phyloP scores from a whole-genome alignment of 2,888 invertebrate species.

The Sarcophaga rosellei region DNA sequence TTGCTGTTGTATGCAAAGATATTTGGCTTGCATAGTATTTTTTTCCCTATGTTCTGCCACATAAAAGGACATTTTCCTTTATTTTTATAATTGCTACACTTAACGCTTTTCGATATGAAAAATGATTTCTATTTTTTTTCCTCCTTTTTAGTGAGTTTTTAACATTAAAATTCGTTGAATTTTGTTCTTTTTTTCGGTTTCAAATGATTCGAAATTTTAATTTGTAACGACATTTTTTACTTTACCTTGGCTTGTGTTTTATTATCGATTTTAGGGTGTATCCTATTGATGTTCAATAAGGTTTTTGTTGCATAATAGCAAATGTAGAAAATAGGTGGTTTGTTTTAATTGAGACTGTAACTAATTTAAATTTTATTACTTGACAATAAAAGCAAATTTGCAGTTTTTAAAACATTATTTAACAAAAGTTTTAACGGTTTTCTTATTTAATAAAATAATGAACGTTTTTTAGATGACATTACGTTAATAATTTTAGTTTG shows the following conservation, averaged over 20 bases:
- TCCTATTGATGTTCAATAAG: slow-evolving; percentile 32
- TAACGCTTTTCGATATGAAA: slow-evolving; percentile 72
- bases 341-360: slow-evolving; percentile 74
- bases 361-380: slow-evolving; percentile 78
- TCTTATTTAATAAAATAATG: not conserved
- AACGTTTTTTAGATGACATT: too few relatives aligned
- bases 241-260: not conserved
- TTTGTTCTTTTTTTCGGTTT: slow-evolving; percentile 24
- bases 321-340: slow-evolving; percentile 49
- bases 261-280: slow-evolving; percentile 61
- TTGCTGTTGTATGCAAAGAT: slow-evolving; percentile 67
- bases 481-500: too few relatives aligned
- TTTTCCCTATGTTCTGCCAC: slow-evolving; percentile 45
- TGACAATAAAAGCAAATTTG: not conserved
- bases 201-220: slow-evolving; percentile 37
- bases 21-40: slow-evolving; percentile 2
- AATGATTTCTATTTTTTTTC: slow-evolving; percentile 50
- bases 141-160: slow-evolving; percentile 38
- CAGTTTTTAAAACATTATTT: not conserved
- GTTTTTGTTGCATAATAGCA: slow-evolving; percentile 5
- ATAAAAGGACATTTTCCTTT: slow-evolving; percentile 44
- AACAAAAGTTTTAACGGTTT: slow-evolving; percentile 14
- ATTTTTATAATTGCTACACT: slow-evolving; percentile 72
- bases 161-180: slow-evolving; percentile 8
- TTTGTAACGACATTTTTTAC: slow-evolving; percentile 61